A percentile compares a stretch with the other conserved stretches of the same genome.
Conservation (phyloP, 2,797 vertebrate genomes). For the Balearica regulorum region DNA sequence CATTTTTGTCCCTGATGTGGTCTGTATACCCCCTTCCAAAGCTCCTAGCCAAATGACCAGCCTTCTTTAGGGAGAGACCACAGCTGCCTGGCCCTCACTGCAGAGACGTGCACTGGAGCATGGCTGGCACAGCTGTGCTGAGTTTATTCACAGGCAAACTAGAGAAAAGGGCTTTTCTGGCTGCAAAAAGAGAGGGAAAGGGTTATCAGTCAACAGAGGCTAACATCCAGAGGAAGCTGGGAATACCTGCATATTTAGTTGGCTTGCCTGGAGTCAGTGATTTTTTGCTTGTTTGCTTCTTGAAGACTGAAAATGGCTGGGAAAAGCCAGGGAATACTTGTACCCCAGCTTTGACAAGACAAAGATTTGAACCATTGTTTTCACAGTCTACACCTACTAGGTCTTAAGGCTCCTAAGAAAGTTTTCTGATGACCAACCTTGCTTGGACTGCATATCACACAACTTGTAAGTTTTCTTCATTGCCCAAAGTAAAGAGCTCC, state of each 20-base stretch:
- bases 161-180: background rate
- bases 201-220: background rate
- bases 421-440: background rate
- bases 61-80: background rate
- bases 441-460: background rate
- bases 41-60: background rate
- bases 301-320: background rate
- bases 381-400: fast-evolving
- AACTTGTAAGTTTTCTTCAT: background rate
- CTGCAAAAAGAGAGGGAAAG: background rate
- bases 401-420: background rate
- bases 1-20: background rate
- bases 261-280: background rate
- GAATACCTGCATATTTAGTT: background rate
- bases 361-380: background rate
- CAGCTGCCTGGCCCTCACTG: background rate
- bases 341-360: background rate
- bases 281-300: background rate
- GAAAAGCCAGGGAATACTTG: background rate
- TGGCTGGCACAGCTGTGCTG: conserved; percentile 25
- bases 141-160: background rate
- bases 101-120: background rate
- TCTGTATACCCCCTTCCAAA: background rate
- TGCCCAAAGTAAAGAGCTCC: background rate
- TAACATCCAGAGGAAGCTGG: background rate